Evolutionary conservation across 2,113 vertebrate genomes (phyloP).

Genomic region (Larimichthys polyactis): DNA sequence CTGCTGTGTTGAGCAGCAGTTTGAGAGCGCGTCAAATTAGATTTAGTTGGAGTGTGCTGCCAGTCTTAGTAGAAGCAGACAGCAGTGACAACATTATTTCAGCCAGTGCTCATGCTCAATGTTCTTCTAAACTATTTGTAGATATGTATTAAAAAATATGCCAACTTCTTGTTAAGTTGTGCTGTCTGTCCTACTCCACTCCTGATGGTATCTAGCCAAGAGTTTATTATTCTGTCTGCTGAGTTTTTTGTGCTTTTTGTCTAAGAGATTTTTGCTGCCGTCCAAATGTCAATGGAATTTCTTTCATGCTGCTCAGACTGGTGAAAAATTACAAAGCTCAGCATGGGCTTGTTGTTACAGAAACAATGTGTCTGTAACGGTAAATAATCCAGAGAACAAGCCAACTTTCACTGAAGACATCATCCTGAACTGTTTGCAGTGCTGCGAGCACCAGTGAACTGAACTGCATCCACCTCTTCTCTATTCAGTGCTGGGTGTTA

Average conservation of each 20-base stretch:
- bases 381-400: not conserved
- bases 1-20: not conserved
- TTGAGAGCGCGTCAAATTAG: constrained; percentile 18
- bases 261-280: not conserved
- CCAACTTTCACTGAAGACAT: not conserved
- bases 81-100: not conserved
- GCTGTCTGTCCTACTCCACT: not conserved
- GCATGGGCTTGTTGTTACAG: not conserved
- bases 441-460: too few species aligned
- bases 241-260: not conserved
- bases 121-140: not conserved
- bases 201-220: not conserved
- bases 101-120: not conserved
- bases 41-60: constrained; percentile 18
- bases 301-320: not conserved
- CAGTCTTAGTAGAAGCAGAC: not conserved
- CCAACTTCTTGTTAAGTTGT: not conserved
- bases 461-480: too few species aligned
- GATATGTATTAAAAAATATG: not conserved
- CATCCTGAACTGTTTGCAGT: not conserved
- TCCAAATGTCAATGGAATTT: not conserved
- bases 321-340: not conserved
- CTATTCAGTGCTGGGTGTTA: too few species aligned
- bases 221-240: not conserved
- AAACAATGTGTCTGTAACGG: not conserved